A percentile compares a stretch with the other conserved stretches of the same genome.
Conservation (phyloP, 2,797 vertebrate species). For the Eurystomus glaucurus region DNA sequence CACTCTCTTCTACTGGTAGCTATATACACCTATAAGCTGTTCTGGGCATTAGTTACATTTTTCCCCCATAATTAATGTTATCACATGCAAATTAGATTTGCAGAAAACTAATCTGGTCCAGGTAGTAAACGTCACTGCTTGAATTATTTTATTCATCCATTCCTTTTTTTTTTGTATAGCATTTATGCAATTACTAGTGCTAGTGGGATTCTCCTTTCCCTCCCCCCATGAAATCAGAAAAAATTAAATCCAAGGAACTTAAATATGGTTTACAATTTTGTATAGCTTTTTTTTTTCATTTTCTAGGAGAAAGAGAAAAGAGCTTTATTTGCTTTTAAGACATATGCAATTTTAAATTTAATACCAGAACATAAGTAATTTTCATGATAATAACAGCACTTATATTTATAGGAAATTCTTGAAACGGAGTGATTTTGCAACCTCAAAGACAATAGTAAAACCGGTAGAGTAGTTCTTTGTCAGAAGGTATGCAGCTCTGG, state of each 20-base stretch:
- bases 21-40: background rate
- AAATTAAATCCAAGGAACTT: slow-evolving; percentile 68
- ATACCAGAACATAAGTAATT: background rate
- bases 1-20: background rate
- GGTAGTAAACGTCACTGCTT: slow-evolving; percentile 70
- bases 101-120: slow-evolving; percentile 61
- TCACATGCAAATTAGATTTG: slow-evolving; percentile 64
- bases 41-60: slow-evolving; percentile 36
- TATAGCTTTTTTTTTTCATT: background rate
- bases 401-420: slow-evolving; percentile 11
- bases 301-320: background rate
- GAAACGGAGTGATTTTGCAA: background rate
- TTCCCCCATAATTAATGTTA: slow-evolving; percentile 35
- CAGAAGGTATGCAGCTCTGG: background rate
- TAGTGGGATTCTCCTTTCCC: slow-evolving; percentile 40
- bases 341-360: background rate
- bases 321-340: slow-evolving; percentile 36
- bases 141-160: slow-evolving; percentile 69
- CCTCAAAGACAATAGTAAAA: background rate
- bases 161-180: slow-evolving; percentile 33
- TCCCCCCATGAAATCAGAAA: slow-evolving; percentile 76
- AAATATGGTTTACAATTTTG: slow-evolving; percentile 34
- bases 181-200: slow-evolving; percentile 69
- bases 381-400: background rate
- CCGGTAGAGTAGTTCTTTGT: background rate